phyloP scores from a whole-genome alignment of 2,888 invertebrate genomes.

The Thecocarcelia acutangulata region DNA sequence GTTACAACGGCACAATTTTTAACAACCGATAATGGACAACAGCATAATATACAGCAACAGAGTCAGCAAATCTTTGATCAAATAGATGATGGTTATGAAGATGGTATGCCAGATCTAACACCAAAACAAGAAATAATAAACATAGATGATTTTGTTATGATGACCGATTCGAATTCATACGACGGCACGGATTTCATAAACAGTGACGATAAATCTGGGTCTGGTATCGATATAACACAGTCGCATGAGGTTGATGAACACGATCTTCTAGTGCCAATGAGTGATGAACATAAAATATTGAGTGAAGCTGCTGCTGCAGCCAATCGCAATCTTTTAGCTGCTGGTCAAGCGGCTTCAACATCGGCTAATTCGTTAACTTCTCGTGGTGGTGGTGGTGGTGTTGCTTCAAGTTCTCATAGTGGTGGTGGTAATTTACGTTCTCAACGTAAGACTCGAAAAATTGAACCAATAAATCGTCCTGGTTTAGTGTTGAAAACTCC shows the following conservation, averaged over 20 bases:
- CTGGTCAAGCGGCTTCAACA: slow-evolving; percentile 58
- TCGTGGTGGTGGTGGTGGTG: slow-evolving; percentile 68
- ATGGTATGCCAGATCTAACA: slow-evolving; percentile 74
- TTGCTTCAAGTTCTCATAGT: slow-evolving; percentile 56
- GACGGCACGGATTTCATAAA: slow-evolving; percentile 79
- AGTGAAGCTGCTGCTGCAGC: slow-evolving; percentile 66
- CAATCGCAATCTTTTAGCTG: slow-evolving; percentile 65
- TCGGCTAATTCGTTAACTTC: slow-evolving; percentile 66
- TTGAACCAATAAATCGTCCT: slow-evolving; percentile 88
- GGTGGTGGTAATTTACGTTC: slow-evolving; percentile 72
- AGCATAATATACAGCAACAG: slow-evolving; percentile 68
- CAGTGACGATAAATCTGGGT: slow-evolving; percentile 70
- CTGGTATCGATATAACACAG: slow-evolving; percentile 68
- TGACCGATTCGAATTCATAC: slow-evolving; percentile 80
- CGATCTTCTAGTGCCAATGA: slow-evolving; percentile 75
- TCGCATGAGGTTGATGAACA: slow-evolving; percentile 71
- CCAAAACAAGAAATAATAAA: slow-evolving; percentile 81
- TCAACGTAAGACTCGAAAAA: slow-evolving; percentile 83
- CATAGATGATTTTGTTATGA: slow-evolving; percentile 81
- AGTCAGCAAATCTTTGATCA: slow-evolving; percentile 75
- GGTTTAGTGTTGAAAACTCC: slow-evolving; percentile 89
- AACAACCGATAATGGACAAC: slow-evolving; percentile 69
- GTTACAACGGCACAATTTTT: slow-evolving; percentile 61
- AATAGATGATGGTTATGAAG: slow-evolving; percentile 74
- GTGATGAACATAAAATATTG: slow-evolving; percentile 75